A percentile compares a stretch with the other conserved stretches of the same genome.
phyloP scores from a whole-genome alignment of 2,888 invertebrate genomes.

The Agrotis ipsilon region DNA sequence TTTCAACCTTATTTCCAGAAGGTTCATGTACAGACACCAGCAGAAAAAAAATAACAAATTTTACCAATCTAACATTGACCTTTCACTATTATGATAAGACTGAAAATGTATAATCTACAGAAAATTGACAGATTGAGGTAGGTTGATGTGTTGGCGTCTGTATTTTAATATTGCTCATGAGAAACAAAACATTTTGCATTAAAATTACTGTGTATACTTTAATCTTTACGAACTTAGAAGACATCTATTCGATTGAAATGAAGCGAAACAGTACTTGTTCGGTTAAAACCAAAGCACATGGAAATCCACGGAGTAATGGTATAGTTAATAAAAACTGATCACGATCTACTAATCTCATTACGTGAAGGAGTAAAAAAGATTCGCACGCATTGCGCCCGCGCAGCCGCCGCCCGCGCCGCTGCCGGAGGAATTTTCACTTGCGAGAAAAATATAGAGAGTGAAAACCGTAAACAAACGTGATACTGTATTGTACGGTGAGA shows the following conservation, averaged over 20 bases:
- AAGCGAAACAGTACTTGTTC: neutral
- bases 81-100: too few species aligned
- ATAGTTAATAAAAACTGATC: constrained; percentile 35
- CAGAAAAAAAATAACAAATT: too few species aligned
- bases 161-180: neutral
- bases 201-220: neutral
- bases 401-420: constrained; percentile 42
- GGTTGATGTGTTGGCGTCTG: too few species aligned
- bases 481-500: constrained; percentile 74
- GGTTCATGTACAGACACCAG: too few species aligned
- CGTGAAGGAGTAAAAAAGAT: constrained; percentile 64
- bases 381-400: constrained; percentile 54
- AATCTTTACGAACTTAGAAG: neutral
- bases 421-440: constrained; percentile 83
- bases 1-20: too few species aligned
- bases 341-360: constrained; percentile 66
- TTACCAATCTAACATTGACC: too few species aligned
- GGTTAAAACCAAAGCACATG: constrained; percentile 16
- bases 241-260: neutral
- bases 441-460: constrained; percentile 88
- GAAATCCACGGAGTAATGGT: constrained; percentile 34
- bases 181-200: neutral
- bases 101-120: too few species aligned
- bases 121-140: too few species aligned
- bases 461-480: constrained; percentile 87